Evolutionary conservation across 2,888 invertebrate genomes (phyloP), one percentile per base, ranked within the genome.

Genomic region (Acanthosoma haemorrhoidale): DNA sequence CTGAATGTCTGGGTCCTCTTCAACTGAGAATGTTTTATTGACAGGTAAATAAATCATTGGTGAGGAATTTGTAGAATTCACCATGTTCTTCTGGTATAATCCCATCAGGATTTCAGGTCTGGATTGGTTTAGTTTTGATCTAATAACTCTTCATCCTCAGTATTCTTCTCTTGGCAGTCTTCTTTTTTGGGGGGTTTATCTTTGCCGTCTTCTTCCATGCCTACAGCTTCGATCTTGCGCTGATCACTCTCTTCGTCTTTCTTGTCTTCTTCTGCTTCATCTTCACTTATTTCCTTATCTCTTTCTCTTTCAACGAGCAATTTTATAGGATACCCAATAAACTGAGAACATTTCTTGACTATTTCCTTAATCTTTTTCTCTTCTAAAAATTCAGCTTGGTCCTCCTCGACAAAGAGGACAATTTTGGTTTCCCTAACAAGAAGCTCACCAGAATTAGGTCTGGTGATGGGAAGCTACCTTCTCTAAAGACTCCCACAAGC

Each of bases 401-500:
- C n/a, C n/a, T n/a, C n/a, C 81, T 99, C 99, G 78, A 99, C 86
- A 84, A 91, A 88, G 68, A 99, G 85, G 34, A 93, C 86, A 78
- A 99, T 95, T 81, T 93, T 95, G 6, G 98, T 98, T 73, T 98
- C 98, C 76, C 98, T 90, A 68, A 89, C n/a, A n/a, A n/a, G n/a
- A n/a, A n/a, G n/a, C n/a, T n/a, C n/a, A n/a, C n/a, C n/a, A n/a
- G n/a, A n/a, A 90, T 15, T 93, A 79, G 0, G 92, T 90, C 78
- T 92, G 92, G 0, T 88, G 87, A 72, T 82, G 83, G 80, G 93
- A 93, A 0, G 86, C 79, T 66, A n/a, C n/a, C 88, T 84, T 25
- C 99, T 89, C 2, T 96, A 96, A 85, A 99, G 99, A 0, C 96
- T 96, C 58, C 98, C 98, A 69, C 98, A 98, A 75, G 98, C 99